Evolutionary conservation across 2,797 vertebrate species (phyloP).

Genomic region (Bradypodion ventrale): DNA sequence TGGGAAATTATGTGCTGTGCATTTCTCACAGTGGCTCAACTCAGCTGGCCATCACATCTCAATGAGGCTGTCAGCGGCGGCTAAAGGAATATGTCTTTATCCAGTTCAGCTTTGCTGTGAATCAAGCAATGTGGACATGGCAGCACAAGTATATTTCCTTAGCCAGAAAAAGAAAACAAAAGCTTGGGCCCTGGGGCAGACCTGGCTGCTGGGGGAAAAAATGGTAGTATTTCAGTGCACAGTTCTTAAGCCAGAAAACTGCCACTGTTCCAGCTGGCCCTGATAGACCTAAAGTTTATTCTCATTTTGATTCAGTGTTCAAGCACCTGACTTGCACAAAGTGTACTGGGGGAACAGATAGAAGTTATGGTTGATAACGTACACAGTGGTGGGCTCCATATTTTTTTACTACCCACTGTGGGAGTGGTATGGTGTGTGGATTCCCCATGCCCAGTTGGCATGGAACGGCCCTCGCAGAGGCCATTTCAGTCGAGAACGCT

Average conservation of each 20-base stretch:
- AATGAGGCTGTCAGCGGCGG: not conserved
- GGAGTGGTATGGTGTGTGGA: too few relatives aligned
- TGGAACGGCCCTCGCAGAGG: too few relatives aligned
- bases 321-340: rapidly evolving
- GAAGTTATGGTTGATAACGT: not conserved
- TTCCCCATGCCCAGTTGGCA: too few relatives aligned
- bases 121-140: not conserved
- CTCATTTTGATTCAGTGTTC: rapidly evolving
- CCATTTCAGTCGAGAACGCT: too few relatives aligned
- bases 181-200: not conserved
- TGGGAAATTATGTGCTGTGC: not conserved
- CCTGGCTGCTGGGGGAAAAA: not conserved
- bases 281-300: rapidly evolving
- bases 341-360: not conserved
- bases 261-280: not conserved
- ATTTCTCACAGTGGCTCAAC: not conserved
- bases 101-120: not conserved
- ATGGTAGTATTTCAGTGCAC: not conserved
- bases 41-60: not conserved
- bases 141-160: not conserved
- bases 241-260: not conserved
- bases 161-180: not conserved
- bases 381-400: too few relatives aligned
- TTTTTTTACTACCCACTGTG: too few relatives aligned
- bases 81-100: not conserved